Base-by-base conservation (phyloP, 2,888 invertebrate genomes). In the Tetragonula carbonaria region DNA sequence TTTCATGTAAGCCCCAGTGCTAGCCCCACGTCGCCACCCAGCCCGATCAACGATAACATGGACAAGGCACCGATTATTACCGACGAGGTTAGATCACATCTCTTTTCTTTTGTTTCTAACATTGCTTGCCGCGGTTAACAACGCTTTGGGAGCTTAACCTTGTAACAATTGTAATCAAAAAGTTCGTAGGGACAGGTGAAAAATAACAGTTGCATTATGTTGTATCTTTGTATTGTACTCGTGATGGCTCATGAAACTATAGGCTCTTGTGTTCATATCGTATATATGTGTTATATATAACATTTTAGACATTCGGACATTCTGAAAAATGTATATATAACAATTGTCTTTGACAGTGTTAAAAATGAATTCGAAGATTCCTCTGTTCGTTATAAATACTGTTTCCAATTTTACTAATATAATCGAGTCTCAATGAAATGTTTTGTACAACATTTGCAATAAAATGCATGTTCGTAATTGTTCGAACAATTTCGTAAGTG, bases 1-100 rank as follows among this genome's bases (percentile, higher is more conserved):
- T 92, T 95, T 94, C 87, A 95, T 94, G 91, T 93, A 84, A 93
- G 96, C 94, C 92, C 95, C 93, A 94, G 96, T 95, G 92, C 95
- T 94, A 91, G 95, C 93, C 89, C 95, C 90, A 91, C 95, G 88
- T 91, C 95, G 93, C 89, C 94, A 13, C 93, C 94, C 38, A 94
- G 94, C 84, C 94, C 94, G 45, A 86, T 93, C 80, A 93, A 92
- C 90, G 93, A 92, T 87, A 93, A 90, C 88, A 92, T 93, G 89
- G 94, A 94, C 86, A 94, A 94, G 86, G 80, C 94, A 67, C 92
- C 93, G 72, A 93, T 94, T 74, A 94, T 94, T 87, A 92, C 91
- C 74, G 94, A 94, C 53, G 94, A 94, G 94, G 94, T 94, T 90
- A 90, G 92, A 84, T 16, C 74, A n/a, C 50, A 5, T 45, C 38